phyloP scores from a whole-genome alignment of 2,888 invertebrate species.

The Drosophila prostipennis region DNA sequence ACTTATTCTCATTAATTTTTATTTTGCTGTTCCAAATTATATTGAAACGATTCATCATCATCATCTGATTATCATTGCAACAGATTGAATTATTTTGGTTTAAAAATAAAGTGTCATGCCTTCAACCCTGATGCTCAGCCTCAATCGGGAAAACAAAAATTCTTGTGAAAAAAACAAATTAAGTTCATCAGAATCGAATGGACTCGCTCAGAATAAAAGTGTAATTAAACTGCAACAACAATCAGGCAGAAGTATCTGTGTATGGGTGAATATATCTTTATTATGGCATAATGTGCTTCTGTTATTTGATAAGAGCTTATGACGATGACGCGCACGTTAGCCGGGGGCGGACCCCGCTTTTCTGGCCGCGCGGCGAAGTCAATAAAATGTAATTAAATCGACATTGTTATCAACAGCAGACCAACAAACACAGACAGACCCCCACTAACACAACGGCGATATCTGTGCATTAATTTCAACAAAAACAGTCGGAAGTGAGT shows the following conservation, averaged over 20 bases:
- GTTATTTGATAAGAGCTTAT: conserved; percentile 64
- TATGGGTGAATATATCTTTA: conserved; percentile 17
- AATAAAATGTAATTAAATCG: conserved; percentile 80
- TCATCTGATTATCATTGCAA: neutral
- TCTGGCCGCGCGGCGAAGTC: conserved; percentile 47
- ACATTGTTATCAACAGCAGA: conserved; percentile 68
- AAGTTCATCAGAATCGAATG: conserved; percentile 11
- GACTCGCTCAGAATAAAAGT: conserved; percentile 11
- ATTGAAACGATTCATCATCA: neutral
- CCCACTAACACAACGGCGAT: conserved; percentile 25
- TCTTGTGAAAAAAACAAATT: conserved; percentile 1
- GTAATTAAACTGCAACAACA: conserved; percentile 63
- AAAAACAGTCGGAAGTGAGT: conserved; percentile 4
- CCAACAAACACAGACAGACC: conserved; percentile 27
- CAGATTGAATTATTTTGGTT: neutral
- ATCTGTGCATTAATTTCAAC: conserved; percentile 43
- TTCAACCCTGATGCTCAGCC: neutral
- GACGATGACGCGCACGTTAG: conserved; percentile 60
- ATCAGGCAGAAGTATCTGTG: conserved; percentile 8
- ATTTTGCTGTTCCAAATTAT: neutral
- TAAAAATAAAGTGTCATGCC: neutral
- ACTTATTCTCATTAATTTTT: neutral
- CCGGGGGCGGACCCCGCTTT: conserved; percentile 23
- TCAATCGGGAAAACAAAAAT: conserved; percentile 5
- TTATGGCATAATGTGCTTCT: conserved; percentile 52